Evolutionary conservation across 2,797 vertebrate species (phyloP).

Genomic region (Rhabdophis nuchalis): DNA sequence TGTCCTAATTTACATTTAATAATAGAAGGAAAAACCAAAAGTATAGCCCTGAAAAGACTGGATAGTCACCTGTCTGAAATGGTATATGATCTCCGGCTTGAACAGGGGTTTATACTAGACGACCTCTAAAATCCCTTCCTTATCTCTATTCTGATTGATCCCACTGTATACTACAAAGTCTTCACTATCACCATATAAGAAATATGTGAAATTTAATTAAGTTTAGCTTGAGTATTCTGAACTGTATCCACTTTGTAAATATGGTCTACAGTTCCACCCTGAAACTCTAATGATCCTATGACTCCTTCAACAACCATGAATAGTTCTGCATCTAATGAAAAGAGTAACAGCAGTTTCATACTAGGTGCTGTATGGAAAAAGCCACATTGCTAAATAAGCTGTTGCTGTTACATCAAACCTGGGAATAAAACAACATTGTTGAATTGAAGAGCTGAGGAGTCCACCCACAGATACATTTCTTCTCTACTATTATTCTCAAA

Average conservation of each 20-base stretch:
- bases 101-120: background rate
- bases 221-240: constrained; percentile 2
- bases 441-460: background rate
- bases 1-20: background rate
- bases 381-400: background rate
- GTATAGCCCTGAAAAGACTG: background rate
- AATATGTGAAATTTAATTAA: constrained; percentile 17
- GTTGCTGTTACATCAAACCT: background rate
- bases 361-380: background rate
- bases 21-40: background rate
- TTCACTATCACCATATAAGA: background rate
- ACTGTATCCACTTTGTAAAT: background rate
- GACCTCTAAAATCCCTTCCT: background rate
- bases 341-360: background rate
- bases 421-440: background rate
- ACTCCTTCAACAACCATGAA: background rate
- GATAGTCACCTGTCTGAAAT: background rate
- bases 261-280: background rate
- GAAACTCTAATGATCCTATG: background rate
- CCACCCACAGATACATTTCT: background rate
- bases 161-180: background rate
- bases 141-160: background rate
- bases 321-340: background rate
- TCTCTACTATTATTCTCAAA: constrained; percentile 2
- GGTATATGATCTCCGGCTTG: background rate